phyloP scores from a whole-genome alignment of 2,888 invertebrate species.

The Calameuta filiformis region DNA sequence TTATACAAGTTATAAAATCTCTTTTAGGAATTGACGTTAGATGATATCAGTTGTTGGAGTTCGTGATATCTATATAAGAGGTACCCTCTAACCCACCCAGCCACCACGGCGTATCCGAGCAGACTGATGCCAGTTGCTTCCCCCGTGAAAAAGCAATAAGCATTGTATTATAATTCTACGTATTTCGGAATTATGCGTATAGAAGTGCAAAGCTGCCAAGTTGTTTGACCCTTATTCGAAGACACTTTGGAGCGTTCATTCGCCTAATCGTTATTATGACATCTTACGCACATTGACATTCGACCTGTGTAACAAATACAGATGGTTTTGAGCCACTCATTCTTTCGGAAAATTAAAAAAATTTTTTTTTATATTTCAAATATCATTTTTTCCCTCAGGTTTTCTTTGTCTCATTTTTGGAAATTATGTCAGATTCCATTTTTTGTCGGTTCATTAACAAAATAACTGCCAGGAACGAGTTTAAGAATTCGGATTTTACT shows the following conservation, averaged over 20 bases:
- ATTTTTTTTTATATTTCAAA: too few relatives aligned
- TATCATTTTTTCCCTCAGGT: too few relatives aligned
- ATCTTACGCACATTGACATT: not conserved
- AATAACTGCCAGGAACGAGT: not conserved
- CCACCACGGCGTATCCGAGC: conserved; percentile 37
- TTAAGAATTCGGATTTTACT: not conserved
- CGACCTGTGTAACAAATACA: not conserved
- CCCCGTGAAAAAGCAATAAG: conserved; percentile 24
- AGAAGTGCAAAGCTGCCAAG: not conserved
- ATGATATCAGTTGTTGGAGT: not conserved
- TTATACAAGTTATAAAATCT: not conserved
- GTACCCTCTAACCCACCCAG: conserved; percentile 46
- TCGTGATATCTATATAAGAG: not conserved
- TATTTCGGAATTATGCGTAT: conserved; percentile 11
- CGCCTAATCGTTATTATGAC: not conserved
- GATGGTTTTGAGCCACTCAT: too few relatives aligned
- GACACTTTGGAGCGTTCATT: not conserved
- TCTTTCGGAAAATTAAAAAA: too few relatives aligned
- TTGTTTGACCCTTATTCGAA: conserved; percentile 7
- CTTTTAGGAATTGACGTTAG: not conserved
- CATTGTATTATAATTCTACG: conserved; percentile 38
- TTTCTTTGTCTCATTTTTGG: not conserved
- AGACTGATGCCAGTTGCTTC: conserved; percentile 43
- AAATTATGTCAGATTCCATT: not conserved
- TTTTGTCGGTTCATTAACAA: not conserved